Conservation (phyloP, 1,140 invertebrate genomes). For the Penaeus japonicus region DNA sequence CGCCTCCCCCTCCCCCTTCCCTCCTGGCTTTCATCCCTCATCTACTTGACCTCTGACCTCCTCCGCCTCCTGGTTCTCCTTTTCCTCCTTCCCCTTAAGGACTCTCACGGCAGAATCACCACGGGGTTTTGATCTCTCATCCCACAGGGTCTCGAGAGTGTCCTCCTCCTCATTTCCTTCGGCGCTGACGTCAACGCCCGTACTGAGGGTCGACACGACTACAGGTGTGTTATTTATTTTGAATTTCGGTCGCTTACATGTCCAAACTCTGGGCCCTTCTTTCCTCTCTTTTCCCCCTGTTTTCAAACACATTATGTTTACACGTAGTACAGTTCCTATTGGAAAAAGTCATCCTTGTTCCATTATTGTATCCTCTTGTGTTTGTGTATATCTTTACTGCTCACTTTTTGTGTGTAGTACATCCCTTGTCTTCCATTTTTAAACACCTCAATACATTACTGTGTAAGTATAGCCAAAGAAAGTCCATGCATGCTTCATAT, state of each 20-base stretch:
- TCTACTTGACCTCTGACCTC: not conserved
- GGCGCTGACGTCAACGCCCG: slow-evolving; percentile 85
- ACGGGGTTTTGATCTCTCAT: not conserved
- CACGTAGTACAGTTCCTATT: not conserved
- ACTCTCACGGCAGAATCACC: not conserved
- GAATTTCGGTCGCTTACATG: not conserved
- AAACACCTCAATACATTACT: no score
- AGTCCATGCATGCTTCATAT: no score
- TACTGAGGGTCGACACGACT: slow-evolving; percentile 81
- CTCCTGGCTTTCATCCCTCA: not conserved
- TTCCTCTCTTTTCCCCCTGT: not conserved
- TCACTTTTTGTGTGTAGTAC: no score
- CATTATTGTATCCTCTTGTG: no score
- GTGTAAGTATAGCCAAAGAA: no score
- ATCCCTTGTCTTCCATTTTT: no score
- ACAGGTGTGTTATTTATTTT: slow-evolving; percentile 64
- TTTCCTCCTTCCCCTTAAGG: not conserved
- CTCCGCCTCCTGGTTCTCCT: not conserved
- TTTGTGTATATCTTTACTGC: no score
- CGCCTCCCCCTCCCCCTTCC: not conserved
- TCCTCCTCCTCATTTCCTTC: slow-evolving; percentile 78
- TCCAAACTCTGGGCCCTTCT: not conserved
- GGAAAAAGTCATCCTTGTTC: no score
- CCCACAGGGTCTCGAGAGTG: slow-evolving; percentile 76
- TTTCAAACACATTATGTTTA: not conserved